phyloP scores from a whole-genome alignment of 2,113 vertebrate species.

The Pao palembangensis region DNA sequence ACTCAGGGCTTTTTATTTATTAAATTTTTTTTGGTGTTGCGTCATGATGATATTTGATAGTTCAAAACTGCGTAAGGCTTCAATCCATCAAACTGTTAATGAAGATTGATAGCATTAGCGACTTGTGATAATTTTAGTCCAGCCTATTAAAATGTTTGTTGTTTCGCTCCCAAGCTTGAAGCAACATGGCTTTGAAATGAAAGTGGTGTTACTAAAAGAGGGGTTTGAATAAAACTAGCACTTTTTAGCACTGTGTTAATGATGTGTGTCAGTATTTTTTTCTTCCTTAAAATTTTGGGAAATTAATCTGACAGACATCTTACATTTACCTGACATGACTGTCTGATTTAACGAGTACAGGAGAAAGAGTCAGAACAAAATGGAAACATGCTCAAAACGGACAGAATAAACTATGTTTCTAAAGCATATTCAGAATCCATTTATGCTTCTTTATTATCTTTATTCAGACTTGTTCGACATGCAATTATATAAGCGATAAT shows the following conservation, averaged over 20 bases:
- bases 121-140: background rate
- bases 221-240: too few relatives aligned
- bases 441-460: too few relatives aligned
- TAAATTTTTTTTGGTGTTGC: constrained; percentile 21
- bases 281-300: constrained; percentile 81
- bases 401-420: background rate
- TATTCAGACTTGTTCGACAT: too few relatives aligned
- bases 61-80: constrained; percentile 14
- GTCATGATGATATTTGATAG: constrained; percentile 30
- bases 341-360: too few relatives aligned
- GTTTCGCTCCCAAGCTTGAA: background rate
- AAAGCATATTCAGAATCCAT: too few relatives aligned
- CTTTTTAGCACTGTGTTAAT: background rate
- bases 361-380: too few relatives aligned
- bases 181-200: background rate
- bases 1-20: constrained; percentile 7
- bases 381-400: constrained; percentile 67
- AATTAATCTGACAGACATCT: constrained; percentile 82
- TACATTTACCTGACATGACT: background rate
- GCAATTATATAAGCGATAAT: background rate
- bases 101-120: background rate
- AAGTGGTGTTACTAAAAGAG: background rate
- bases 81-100: constrained; percentile 6
- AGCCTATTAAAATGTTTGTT: background rate
- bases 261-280: background rate